Evolutionary conservation across 37 sponge, comb jelly and placozoan species (phyloP).

Genomic region (Geodia barretti): DNA sequence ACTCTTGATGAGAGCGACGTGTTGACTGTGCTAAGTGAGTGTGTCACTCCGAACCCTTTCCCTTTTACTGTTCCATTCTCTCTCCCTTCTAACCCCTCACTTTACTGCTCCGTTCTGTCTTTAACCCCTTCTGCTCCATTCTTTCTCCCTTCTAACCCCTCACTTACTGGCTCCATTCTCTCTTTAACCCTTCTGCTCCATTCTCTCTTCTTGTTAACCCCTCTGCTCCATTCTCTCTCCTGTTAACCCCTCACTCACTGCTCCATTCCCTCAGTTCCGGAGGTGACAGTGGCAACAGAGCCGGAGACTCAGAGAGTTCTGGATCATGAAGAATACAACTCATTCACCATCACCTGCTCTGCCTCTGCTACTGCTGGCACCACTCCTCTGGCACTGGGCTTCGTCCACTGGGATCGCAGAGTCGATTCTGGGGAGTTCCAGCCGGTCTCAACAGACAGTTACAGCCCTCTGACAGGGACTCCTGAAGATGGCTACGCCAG

Average conservation of each 20-base stretch:
- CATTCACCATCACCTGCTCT: not conserved
- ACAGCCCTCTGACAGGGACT: not conserved
- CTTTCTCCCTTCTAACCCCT: no score
- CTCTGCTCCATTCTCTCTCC: no score
- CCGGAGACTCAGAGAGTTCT: not conserved
- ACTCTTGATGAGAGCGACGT: no score
- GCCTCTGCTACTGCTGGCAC: not conserved
- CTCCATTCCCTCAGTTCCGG: not conserved
- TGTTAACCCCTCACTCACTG: not conserved
- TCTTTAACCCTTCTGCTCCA: no score
- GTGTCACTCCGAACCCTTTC: no score
- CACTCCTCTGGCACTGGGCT: not conserved
- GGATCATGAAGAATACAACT: not conserved
- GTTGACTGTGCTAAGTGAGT: no score
- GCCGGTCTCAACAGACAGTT: not conserved
- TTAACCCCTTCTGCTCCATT: no score
- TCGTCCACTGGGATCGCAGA: not conserved
- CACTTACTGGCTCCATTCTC: no score
- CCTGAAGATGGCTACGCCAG: not conserved
- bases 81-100: no score
- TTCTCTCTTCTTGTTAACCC: no score
- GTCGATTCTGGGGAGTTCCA: not conserved
- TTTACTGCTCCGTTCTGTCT: no score
- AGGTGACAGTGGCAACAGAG: not conserved
- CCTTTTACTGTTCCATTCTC: no score